Conservation (phyloP, 2,113 vertebrate genomes). For the Cygnus atratus region DNA sequence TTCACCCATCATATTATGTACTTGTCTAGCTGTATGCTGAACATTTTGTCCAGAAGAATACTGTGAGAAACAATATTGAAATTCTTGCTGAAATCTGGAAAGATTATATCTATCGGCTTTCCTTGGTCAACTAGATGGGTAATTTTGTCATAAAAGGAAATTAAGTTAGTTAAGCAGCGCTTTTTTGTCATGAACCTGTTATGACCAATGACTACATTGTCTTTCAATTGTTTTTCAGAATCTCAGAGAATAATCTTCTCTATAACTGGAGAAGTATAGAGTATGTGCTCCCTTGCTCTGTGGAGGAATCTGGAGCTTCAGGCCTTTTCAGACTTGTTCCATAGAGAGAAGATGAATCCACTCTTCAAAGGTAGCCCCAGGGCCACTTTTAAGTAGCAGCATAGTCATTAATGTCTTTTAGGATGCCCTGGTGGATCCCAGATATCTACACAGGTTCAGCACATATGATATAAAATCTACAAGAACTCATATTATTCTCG, state of each 20-base stretch:
- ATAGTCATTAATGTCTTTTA: background rate
- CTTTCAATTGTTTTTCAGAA: background rate
- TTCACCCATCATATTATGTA: background rate
- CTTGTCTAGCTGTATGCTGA: background rate
- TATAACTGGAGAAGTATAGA: background rate
- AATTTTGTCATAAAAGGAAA: background rate
- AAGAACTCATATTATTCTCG: background rate
- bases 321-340: background rate
- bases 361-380: background rate
- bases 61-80: background rate
- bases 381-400: background rate
- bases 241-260: background rate
- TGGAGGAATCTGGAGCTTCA: background rate
- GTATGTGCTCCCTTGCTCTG: background rate
- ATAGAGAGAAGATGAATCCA: background rate
- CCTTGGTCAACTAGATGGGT: background rate
- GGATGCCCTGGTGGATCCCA: background rate
- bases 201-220: background rate
- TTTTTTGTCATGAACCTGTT: background rate
- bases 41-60: background rate
- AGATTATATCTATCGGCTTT: background rate
- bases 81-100: background rate
- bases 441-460: background rate
- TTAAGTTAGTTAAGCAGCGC: background rate
- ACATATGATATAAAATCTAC: background rate